A percentile compares a stretch with the other conserved stretches of the same genome.
These are phyloP conservation scores for Hipparchia sbordonii DNA, from an alignment of 2,888 invertebrate genomes.

Conservation along the genomic window DNA sequence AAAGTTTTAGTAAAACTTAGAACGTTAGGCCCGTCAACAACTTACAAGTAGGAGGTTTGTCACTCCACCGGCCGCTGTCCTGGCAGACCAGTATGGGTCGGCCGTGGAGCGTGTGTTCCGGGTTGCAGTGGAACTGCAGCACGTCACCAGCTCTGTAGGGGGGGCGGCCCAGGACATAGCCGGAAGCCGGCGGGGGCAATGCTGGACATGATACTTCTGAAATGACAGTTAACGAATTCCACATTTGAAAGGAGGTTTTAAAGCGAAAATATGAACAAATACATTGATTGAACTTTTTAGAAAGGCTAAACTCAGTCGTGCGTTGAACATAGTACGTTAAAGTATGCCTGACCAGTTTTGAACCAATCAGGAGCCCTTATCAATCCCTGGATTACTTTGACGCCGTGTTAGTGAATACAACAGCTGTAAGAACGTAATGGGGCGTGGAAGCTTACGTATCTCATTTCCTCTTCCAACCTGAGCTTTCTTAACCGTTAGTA, in stretches of 20 bases:
- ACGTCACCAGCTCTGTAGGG: constrained; percentile 93
- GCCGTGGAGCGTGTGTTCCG: constrained; percentile 94
- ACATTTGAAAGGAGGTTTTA: no score
- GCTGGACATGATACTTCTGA: constrained; percentile 91
- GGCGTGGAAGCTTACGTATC: no score
- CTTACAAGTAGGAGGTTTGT: constrained; percentile 91
- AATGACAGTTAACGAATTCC: neutral
- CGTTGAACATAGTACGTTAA: neutral
- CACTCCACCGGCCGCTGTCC: constrained; percentile 93
- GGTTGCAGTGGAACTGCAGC: constrained; percentile 93
- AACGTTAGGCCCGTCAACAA: constrained; percentile 37
- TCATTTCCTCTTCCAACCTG: no score
- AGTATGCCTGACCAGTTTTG: no score
- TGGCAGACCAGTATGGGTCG: constrained; percentile 95
- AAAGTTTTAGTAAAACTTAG: no score
- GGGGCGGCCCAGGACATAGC: constrained; percentile 89
- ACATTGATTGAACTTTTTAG: no score
- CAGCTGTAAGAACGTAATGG: no score
- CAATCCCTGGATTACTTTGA: no score
- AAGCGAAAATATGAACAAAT: neutral
- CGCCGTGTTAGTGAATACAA: no score
- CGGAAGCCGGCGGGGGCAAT: constrained; percentile 88
- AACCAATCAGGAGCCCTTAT: no score
- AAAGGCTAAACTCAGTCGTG: no score
- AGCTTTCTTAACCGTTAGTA: no score